These are phyloP conservation scores for Terrapene triunguis DNA, from an alignment of 2,113 vertebrate species.

Conservation along the genomic window DNA sequence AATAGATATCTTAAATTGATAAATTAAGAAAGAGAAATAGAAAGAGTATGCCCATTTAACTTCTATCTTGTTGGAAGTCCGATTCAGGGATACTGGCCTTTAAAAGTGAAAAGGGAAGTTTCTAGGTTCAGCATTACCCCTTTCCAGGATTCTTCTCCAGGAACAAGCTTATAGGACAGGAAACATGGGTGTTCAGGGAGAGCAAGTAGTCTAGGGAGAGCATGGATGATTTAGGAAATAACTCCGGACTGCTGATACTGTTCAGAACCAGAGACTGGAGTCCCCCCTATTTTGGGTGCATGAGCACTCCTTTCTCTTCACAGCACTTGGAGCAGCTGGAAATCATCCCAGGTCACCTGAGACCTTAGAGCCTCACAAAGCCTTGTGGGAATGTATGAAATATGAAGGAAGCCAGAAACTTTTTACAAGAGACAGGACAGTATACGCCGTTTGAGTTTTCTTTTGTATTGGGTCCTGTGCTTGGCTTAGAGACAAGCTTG, in stretches of 20 bases:
- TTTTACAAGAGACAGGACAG: neutral
- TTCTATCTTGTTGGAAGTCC: neutral
- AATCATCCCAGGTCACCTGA: neutral
- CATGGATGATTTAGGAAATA: neutral
- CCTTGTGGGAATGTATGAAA: neutral
- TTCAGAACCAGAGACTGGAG: neutral
- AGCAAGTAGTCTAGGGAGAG: neutral
- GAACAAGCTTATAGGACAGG: neutral
- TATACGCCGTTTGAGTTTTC: neutral
- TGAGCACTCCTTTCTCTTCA: neutral
- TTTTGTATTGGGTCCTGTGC: neutral
- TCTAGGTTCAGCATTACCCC: neutral
- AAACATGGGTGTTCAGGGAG: neutral
- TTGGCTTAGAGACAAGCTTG: neutral
- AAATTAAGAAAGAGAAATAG: neutral
- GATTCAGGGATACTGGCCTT: rapidly evolving
- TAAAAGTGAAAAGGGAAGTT: neutral
- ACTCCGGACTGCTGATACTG: neutral
- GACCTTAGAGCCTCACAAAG: neutral
- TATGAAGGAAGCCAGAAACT: neutral
- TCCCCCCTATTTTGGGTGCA: neutral
- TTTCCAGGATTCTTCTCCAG: neutral
- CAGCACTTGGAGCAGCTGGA: neutral
- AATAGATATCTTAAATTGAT: neutral
- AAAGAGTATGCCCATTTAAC: neutral